A percentile compares a stretch with the other conserved stretches of the same genome.
Evolutionary conservation across 37 sponge, comb jelly and placozoan species (phyloP).

Genomic region (Aphrocallistes beatrix): DNA sequence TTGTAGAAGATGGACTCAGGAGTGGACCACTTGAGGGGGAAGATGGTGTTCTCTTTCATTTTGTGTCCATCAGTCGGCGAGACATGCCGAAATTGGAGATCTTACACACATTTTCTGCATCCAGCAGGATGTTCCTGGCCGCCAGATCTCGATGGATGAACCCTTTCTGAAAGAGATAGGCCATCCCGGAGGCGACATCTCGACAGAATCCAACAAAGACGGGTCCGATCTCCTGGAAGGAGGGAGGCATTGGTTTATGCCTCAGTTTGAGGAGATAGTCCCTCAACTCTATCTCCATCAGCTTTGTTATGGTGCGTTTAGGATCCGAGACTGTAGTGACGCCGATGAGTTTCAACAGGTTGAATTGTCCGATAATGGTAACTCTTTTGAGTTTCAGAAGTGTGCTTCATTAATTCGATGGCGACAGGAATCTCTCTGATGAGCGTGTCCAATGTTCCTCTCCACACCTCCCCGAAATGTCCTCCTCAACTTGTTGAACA

Average conservation of each 20-base stretch:
- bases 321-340: not conserved
- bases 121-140: slow-evolving; percentile 12
- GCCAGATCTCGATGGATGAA: slow-evolving; percentile 4
- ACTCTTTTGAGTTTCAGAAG: not conserved
- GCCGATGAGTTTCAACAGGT: not conserved
- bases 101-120: not conserved
- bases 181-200: not conserved
- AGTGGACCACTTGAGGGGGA: not conserved
- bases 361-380: not conserved
- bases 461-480: not conserved
- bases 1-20: not conserved
- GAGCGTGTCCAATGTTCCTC: not conserved
- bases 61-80: not conserved
- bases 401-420: not conserved
- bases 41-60: not conserved
- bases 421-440: not conserved
- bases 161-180: not conserved
- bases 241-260: not conserved
- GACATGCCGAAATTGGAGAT: slow-evolving; percentile 1
- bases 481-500: not conserved
- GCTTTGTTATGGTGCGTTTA: not conserved
- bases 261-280: not conserved
- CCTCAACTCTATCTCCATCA: not conserved
- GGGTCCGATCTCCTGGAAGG: not conserved
- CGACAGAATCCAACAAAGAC: not conserved